phyloP scores from a whole-genome alignment of 53 echinoderm and acorn worm genomes.

The Crossaster papposus region DNA sequence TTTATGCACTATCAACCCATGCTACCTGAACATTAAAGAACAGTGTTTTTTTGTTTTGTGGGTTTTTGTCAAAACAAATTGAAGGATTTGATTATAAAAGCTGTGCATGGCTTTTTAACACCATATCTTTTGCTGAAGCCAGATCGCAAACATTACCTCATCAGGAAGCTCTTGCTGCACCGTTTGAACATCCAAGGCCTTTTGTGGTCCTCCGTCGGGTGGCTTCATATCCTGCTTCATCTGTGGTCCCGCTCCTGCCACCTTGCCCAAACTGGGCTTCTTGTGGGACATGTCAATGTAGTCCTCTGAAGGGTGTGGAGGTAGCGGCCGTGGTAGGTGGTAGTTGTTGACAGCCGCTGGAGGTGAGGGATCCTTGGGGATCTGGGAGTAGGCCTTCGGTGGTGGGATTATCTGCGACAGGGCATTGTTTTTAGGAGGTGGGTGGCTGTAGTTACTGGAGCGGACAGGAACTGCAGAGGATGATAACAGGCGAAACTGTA shows the following conservation, averaged over 20 bases:
- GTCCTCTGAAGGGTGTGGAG: constrained; percentile 33
- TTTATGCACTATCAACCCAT: too few species aligned
- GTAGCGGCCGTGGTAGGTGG: constrained; percentile 23
- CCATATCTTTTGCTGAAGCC: neutral
- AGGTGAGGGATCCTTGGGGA: constrained; percentile 13
- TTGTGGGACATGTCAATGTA: constrained; percentile 50
- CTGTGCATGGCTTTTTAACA: too few species aligned
- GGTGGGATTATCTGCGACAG: neutral
- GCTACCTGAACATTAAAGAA: too few species aligned
- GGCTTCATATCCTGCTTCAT: neutral
- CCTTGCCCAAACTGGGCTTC: neutral
- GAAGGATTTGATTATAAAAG: too few species aligned
- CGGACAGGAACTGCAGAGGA: neutral
- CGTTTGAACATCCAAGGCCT: constrained; percentile 28
- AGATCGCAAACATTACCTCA: neutral
- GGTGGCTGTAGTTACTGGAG: constrained; percentile 35
- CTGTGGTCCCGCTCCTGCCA: neutral
- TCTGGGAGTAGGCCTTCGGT: constrained; percentile 4
- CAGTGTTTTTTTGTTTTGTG: too few species aligned
- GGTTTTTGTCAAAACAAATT: too few species aligned
- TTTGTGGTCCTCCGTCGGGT: constrained; percentile 17
- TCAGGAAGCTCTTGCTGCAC: constrained; percentile 34
- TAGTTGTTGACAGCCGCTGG: neutral
- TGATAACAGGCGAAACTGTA: neutral
- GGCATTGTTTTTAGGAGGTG: neutral